phyloP scores from a whole-genome alignment of 2,113 vertebrate species.

The crab-eating macaque (Macaca fascicularis) region T2T-MFA8v1.1 NC_088375.1:218948501-218949000 shows the following conservation, averaged over 20 bases:
- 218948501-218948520: background rate
- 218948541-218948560: background rate
- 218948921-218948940: background rate
- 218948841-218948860: background rate
- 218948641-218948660: background rate
- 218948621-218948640: background rate
- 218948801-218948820: background rate
- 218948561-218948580: background rate
- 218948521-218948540: background rate
- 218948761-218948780: background rate
- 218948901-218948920: background rate
- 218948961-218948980: background rate
- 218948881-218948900: background rate
- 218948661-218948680: conserved; percentile 30
- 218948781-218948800: background rate
- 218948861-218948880: background rate
- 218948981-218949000: background rate
- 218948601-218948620: background rate
- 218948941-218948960: too few relatives aligned
- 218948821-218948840: background rate
- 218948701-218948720: background rate
- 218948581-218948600: background rate
- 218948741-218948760: background rate
- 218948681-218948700: background rate
- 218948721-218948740: conserved; percentile 34